Percentiles rank a stretch among this genome's conserved stretches.
Conservation (phyloP, 2,797 vertebrate species). For the Pangasius djambal region DNA sequence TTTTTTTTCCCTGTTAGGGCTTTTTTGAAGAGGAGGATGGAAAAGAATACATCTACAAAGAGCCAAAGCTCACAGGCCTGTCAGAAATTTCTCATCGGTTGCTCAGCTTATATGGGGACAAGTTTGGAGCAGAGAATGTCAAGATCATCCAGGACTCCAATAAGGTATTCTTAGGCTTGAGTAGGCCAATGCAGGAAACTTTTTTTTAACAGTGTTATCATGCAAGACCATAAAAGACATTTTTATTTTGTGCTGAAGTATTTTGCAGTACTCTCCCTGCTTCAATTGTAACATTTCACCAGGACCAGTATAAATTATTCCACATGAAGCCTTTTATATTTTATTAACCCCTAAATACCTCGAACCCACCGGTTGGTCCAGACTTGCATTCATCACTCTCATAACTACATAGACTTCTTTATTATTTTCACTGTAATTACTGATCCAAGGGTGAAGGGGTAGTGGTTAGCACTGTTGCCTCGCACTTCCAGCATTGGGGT, state of each 20-base stretch:
- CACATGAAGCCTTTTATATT: neutral
- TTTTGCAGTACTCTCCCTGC: neutral
- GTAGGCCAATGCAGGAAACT: neutral
- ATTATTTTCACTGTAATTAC: neutral
- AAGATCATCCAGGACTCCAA: conserved; percentile 97
- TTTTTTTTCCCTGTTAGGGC: conserved; percentile 68
- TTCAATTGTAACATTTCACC: neutral
- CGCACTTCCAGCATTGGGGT: too few species aligned
- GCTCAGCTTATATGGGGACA: conserved; percentile 91
- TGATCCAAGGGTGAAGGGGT: neutral
- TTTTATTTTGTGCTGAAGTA: conserved; percentile 19
- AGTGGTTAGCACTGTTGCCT: too few species aligned
- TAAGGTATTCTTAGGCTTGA: conserved; percentile 78
- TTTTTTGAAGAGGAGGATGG: conserved; percentile 98
- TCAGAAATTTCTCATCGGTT: conserved; percentile 95
- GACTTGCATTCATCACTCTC: neutral
- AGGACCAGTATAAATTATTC: neutral
- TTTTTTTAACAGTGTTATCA: neutral
- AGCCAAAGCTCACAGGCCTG: conserved; percentile 93
- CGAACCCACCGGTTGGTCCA: neutral
- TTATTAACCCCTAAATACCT: neutral
- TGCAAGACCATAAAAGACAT: neutral
- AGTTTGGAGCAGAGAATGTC: conserved; percentile 92
- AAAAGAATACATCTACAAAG: conserved; percentile 97
- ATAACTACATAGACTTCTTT: neutral